phyloP scores from a whole-genome alignment of 2,888 invertebrate genomes.

The Phytoseiulus persimilis region DNA sequence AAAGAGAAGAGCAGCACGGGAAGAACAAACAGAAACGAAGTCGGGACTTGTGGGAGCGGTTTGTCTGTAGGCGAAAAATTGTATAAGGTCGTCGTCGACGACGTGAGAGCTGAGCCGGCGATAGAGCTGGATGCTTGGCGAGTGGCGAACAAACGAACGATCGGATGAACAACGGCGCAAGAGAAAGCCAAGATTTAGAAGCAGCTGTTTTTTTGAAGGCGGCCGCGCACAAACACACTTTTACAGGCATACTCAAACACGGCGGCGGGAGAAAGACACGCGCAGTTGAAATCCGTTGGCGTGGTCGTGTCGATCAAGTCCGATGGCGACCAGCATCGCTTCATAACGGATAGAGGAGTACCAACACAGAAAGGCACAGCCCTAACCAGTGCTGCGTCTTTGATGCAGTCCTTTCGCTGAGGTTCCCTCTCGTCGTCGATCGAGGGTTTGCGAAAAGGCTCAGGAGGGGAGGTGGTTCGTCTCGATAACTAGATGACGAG shows the following conservation, averaged over 20 bases:
- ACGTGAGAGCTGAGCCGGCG: neutral
- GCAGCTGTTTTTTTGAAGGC: neutral
- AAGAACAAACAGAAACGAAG: neutral
- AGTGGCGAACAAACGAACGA: neutral
- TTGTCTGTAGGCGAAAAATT: neutral
- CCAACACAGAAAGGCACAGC: neutral
- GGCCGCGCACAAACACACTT: neutral
- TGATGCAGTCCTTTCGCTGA: neutral
- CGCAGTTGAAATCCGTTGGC: neutral
- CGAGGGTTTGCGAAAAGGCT: neutral
- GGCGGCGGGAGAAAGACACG: neutral
- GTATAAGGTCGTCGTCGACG: neutral
- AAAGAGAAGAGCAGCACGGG: neutral
- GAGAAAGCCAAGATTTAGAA: neutral
- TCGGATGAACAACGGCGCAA: neutral
- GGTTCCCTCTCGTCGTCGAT: neutral
- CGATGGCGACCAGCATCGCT: neutral
- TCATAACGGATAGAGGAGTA: neutral
- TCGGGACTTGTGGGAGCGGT: neutral
- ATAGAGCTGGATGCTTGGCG: neutral
- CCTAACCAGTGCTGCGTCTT: neutral
- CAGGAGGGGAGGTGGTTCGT: too few species aligned
- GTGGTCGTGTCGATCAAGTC: neutral
- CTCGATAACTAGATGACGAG: too few species aligned
- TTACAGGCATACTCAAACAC: neutral